Evolutionary conservation across 2,888 invertebrate species (phyloP).

Genomic region (Erebia aethiops): DNA sequence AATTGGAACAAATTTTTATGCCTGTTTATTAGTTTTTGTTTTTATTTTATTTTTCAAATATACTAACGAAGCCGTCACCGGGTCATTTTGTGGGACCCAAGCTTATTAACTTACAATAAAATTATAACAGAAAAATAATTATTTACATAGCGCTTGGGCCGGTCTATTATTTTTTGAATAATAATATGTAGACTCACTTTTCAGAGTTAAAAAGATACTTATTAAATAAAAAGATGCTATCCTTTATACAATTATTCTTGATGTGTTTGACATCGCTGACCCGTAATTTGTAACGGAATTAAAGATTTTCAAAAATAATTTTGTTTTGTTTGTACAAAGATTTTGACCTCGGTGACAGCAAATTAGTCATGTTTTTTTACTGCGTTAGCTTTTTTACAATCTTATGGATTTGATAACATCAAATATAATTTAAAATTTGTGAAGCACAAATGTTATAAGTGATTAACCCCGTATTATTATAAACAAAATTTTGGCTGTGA

Average conservation of each 20-base stretch:
- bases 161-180: background rate
- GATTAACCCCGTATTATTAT: too few relatives aligned
- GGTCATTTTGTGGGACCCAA: too few relatives aligned
- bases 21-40: too few relatives aligned
- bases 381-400: background rate
- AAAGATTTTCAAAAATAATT: slow-evolving; percentile 9
- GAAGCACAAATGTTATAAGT: background rate
- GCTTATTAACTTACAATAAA: too few relatives aligned
- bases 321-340: background rate
- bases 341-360: background rate
- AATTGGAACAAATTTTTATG: too few relatives aligned
- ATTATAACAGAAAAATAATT: background rate
- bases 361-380: background rate
- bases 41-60: too few relatives aligned
- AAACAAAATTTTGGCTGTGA: too few relatives aligned
- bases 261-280: slow-evolving; percentile 15
- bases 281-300: slow-evolving; percentile 10
- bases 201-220: background rate
- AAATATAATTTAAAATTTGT: background rate
- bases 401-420: background rate
- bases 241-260: slow-evolving; percentile 10
- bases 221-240: background rate
- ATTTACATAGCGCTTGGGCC: background rate
- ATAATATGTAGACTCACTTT: background rate
- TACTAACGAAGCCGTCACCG: too few relatives aligned